phyloP scores from a whole-genome alignment of 35 echinoderm and acorn worm species.

The Antedon bifida region DNA sequence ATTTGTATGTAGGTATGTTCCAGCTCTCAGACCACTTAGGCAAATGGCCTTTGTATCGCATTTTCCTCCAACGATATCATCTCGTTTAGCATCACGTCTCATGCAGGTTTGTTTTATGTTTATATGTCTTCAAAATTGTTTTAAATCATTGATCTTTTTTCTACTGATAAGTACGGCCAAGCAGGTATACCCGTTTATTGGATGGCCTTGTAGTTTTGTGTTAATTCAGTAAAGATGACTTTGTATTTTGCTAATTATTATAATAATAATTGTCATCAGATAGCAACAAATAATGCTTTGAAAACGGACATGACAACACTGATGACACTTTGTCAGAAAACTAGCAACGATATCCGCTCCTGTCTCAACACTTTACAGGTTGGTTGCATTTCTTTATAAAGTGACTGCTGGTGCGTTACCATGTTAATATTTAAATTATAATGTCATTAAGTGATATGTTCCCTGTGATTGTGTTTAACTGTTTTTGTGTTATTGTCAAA shows the following conservation, averaged over 20 bases:
- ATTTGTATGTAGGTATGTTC: constrained; percentile 58
- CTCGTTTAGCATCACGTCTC: constrained; percentile 69
- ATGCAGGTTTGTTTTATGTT: constrained; percentile 23
- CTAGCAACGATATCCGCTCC: constrained; percentile 88
- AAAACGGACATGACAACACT: constrained; percentile 74
- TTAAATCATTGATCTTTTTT: background rate
- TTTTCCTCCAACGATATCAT: constrained; percentile 61
- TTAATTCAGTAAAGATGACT: no score
- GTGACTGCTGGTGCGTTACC: background rate
- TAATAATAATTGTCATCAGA: constrained; percentile 22
- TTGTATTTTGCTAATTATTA: background rate
- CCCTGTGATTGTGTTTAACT: no score
- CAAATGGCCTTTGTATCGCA: constrained; percentile 70
- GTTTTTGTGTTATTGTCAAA: no score
- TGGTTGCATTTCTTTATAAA: background rate
- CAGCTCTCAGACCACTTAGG: constrained; percentile 55
- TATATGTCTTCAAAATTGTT: background rate
- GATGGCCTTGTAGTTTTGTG: no score
- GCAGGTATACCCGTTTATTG: no score
- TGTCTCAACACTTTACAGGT: constrained; percentile 97
- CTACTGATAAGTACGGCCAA: no score
- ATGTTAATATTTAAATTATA: background rate
- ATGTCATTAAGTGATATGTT: background rate
- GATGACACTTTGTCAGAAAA: constrained; percentile 64
- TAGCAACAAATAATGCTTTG: constrained; percentile 58